Conservation (phyloP, 2,797 vertebrate genomes). For the Selene dorsalis region DNA sequence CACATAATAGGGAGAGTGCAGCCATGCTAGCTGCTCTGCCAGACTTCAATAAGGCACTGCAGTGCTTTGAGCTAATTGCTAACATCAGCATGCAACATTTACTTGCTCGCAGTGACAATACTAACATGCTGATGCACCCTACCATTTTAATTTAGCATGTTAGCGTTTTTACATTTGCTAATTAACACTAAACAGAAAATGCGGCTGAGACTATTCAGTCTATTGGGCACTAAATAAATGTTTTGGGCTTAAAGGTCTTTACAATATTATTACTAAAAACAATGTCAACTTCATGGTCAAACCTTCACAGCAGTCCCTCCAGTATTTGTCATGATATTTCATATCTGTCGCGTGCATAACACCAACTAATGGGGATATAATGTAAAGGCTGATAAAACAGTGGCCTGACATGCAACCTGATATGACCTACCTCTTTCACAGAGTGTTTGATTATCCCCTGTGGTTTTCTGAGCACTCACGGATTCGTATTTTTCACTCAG, state of each 20-base stretch:
- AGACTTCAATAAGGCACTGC: neutral
- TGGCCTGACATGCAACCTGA: neutral
- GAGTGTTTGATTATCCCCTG: neutral
- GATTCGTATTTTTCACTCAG: conserved; percentile 55
- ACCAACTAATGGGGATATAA: neutral
- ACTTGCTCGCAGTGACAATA: neutral
- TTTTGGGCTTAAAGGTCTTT: neutral
- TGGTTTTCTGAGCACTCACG: conserved; percentile 23
- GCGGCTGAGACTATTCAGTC: neutral
- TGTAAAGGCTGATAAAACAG: neutral
- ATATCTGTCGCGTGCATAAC: neutral
- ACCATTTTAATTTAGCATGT: neutral
- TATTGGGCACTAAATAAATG: neutral
- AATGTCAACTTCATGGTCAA: neutral
- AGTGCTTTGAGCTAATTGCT: neutral
- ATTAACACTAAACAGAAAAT: neutral
- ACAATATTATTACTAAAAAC: neutral
- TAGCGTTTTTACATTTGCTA: neutral
- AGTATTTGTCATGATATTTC: neutral
- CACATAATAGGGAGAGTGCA: neutral
- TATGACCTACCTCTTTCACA: neutral
- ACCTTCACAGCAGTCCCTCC: neutral
- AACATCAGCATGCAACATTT: neutral
- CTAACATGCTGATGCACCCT: neutral
- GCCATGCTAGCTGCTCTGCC: neutral